These are phyloP conservation scores for Cylloceria caligata DNA, from an alignment of 2,888 invertebrate species.

Conservation along the genomic window DNA sequence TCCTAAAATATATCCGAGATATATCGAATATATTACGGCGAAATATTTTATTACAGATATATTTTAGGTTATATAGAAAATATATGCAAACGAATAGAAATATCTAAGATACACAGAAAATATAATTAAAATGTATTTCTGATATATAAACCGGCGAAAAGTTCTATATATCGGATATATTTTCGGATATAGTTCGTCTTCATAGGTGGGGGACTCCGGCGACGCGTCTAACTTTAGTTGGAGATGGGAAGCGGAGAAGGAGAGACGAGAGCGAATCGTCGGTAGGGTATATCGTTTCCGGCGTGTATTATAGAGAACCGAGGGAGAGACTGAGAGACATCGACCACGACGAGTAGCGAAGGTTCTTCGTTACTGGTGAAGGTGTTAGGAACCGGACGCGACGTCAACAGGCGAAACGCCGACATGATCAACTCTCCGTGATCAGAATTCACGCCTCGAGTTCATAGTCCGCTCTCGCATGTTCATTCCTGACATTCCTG, in stretches of 20 bases:
- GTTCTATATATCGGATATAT: too few species aligned
- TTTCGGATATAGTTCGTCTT: too few species aligned
- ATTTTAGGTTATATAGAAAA: too few species aligned
- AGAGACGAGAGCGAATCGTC: not conserved
- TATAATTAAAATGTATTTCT: too few species aligned
- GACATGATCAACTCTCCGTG: conserved; percentile 66
- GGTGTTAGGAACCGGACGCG: conserved; percentile 75
- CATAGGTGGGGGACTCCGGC: conserved; percentile 12
- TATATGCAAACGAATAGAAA: too few species aligned
- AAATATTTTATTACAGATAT: too few species aligned
- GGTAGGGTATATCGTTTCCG: conserved; percentile 9
- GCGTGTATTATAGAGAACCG: conserved; percentile 25
- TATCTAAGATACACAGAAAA: too few species aligned
- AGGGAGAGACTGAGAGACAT: conserved; percentile 23
- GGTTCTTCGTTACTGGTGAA: conserved; percentile 31
- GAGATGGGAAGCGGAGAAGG: conserved; percentile 51
- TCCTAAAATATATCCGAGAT: too few species aligned
- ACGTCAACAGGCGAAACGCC: conserved; percentile 67
- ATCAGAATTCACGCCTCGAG: conserved; percentile 73
- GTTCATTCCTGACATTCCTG: conserved; percentile 44
- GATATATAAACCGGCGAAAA: too few species aligned
- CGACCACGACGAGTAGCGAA: conserved; percentile 20
- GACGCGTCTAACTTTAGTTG: conserved; percentile 49
- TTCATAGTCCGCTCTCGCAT: conserved; percentile 49
- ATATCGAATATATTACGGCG: too few species aligned